Conservation (phyloP, 2,113 vertebrate species). For the Oenanthe melanoleuca region DNA sequence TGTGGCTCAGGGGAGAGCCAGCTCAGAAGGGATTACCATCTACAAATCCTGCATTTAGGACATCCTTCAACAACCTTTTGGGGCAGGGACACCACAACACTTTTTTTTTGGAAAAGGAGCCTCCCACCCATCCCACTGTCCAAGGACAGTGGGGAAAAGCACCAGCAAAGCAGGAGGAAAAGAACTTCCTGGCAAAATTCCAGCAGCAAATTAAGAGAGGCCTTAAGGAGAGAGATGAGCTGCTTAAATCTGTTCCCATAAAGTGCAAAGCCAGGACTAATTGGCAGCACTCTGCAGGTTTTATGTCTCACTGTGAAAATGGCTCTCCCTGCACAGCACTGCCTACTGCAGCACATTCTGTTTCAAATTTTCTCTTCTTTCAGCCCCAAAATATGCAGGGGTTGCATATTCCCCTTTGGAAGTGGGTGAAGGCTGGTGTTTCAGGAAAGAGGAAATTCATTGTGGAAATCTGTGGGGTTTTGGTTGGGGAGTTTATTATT, state of each 20-base stretch:
- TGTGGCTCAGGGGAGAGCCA: background rate
- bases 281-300: background rate
- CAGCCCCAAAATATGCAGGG: background rate
- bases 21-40: background rate
- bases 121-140: background rate
- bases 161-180: background rate
- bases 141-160: background rate
- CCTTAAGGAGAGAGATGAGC: background rate
- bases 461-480: background rate
- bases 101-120: background rate
- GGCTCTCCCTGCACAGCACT: background rate
- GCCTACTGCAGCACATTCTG: background rate
- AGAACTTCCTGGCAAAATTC: background rate
- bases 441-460: background rate
- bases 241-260: slow-evolving; percentile 11
- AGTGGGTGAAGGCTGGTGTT: background rate
- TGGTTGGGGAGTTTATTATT: background rate
- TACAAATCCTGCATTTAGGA: background rate
- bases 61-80: background rate
- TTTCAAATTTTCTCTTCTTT: background rate
- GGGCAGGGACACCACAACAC: background rate
- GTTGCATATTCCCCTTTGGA: background rate
- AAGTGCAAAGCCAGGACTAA: slow-evolving; percentile 1
- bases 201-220: background rate
- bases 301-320: background rate